A percentile compares a stretch with the other conserved stretches of the same genome.
Evolutionary conservation across 2,113 vertebrate genomes (phyloP).

Genomic region (Clarias batrachus): DNA sequence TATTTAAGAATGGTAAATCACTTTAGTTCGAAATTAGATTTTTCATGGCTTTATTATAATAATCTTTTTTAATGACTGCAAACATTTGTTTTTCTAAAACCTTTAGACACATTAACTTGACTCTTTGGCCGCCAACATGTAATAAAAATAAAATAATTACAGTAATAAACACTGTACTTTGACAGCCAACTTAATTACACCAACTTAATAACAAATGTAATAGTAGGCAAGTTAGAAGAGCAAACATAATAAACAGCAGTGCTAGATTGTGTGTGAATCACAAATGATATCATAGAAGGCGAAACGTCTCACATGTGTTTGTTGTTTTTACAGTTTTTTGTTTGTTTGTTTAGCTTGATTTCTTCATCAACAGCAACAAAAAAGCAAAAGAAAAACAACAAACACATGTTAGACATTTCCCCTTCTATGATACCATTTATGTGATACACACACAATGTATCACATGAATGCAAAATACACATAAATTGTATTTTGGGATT

Average conservation of each 20-base stretch:
- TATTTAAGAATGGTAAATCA: too few relatives aligned
- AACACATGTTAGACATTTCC: neutral
- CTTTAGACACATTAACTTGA: too few relatives aligned
- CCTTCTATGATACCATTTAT: neutral
- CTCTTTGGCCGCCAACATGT: too few relatives aligned
- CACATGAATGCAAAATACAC: too few relatives aligned
- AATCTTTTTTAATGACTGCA: too few relatives aligned
- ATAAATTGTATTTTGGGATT: too few relatives aligned
- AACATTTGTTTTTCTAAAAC: too few relatives aligned
- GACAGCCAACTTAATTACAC: too few relatives aligned
- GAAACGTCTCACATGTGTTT: neutral
- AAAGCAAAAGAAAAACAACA: neutral
- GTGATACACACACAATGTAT: neutral
- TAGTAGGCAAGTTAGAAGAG: neutral
- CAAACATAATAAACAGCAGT: neutral
- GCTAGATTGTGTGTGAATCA: neutral
- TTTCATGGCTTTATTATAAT: too few relatives aligned
- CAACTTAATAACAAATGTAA: neutral
- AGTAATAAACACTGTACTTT: too few relatives aligned
- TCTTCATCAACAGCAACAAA: neutral
- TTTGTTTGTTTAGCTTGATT: neutral
- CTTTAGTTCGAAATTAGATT: too few relatives aligned
- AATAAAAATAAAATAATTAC: too few relatives aligned
- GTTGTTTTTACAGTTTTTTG: neutral
- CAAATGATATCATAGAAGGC: neutral